A percentile compares a stretch with the other conserved stretches of the same genome.
Evolutionary conservation across 2,888 invertebrate genomes (phyloP).

Genomic region (Meandrusa payeni): DNA sequence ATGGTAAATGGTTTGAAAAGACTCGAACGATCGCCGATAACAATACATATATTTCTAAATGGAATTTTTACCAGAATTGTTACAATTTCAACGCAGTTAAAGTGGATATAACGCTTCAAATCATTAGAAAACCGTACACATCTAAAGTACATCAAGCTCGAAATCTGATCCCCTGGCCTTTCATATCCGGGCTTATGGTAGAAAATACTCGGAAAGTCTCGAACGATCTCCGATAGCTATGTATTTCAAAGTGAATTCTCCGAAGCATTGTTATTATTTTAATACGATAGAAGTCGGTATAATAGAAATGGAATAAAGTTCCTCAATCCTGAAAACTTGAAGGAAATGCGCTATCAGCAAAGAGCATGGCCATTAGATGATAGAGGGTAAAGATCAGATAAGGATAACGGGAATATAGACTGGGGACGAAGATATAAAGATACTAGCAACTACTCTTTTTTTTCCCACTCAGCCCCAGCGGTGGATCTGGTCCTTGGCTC

Average conservation of each 20-base stretch:
- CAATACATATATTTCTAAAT: slow-evolving; percentile 11
- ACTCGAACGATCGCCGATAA: slow-evolving; percentile 10
- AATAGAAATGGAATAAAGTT: slow-evolving; percentile 1
- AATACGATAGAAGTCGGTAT: slow-evolving; percentile 4
- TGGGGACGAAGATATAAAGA: no score
- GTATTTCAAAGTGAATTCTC: neutral
- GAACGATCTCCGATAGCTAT: slow-evolving; percentile 10
- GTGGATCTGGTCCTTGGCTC: no score
- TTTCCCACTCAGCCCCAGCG: no score
- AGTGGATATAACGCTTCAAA: no score
- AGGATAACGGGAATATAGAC: no score
- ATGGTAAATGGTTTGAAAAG: slow-evolving; percentile 7
- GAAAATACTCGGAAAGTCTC: neutral
- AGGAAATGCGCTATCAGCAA: neutral
- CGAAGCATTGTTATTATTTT: slow-evolving; percentile 6
- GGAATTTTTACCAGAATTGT: no score
- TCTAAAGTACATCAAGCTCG: neutral
- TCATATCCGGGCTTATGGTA: slow-evolving; percentile 9
- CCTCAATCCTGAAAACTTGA: neutral
- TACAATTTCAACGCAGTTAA: no score
- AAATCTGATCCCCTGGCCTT: slow-evolving; percentile 6
- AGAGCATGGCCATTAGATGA: neutral
- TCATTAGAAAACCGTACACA: no score
- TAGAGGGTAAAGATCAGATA: no score
- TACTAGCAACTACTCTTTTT: no score